Percentiles rank a stretch among this genome's conserved stretches.
phyloP scores from a whole-genome alignment of 1,140 invertebrate genomes.

The Drosophila micromelanica region DNA sequence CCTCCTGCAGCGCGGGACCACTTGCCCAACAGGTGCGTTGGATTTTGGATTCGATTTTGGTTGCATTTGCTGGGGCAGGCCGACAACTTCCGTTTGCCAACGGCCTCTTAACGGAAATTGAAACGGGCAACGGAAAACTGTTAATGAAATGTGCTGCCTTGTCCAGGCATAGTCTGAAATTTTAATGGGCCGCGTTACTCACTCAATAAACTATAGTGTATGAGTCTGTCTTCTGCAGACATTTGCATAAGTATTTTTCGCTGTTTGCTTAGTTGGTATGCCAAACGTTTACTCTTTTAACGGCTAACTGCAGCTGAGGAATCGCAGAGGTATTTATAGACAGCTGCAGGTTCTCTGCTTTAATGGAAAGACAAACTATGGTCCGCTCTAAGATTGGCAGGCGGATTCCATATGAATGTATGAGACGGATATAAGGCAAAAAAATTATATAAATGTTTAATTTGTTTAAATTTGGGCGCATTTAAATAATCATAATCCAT shows the following conservation, averaged over 20 bases:
- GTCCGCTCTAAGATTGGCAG: conserved; percentile 6
- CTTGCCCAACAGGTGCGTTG: conserved; percentile 68
- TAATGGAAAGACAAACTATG: conserved; percentile 39
- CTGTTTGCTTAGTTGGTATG: conserved; percentile 67
- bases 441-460: neutral
- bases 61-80: conserved; percentile 12
- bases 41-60: neutral
- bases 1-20: conserved; percentile 69
- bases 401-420: neutral
- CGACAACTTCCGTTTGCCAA: conserved; percentile 60
- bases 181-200: conserved; percentile 58
- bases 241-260: conserved; percentile 58
- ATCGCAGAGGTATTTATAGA: conserved; percentile 59
- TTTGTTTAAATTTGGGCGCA: neutral
- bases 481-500: conserved; percentile 2
- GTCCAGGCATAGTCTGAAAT: conserved; percentile 42
- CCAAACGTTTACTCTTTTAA: conserved; percentile 74
- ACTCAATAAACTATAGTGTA: conserved; percentile 12
- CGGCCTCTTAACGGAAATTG: conserved; percentile 47
- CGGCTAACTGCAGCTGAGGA: conserved; percentile 53
- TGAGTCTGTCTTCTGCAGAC: conserved; percentile 8
- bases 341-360: conserved; percentile 51
- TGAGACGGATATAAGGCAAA: too few relatives aligned
- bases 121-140: conserved; percentile 65
- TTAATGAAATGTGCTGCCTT: conserved; percentile 67